These are phyloP conservation scores for Lasioglossum pauxillum DNA, from an alignment of 2,888 invertebrate genomes.

Conservation along the genomic window DNA sequence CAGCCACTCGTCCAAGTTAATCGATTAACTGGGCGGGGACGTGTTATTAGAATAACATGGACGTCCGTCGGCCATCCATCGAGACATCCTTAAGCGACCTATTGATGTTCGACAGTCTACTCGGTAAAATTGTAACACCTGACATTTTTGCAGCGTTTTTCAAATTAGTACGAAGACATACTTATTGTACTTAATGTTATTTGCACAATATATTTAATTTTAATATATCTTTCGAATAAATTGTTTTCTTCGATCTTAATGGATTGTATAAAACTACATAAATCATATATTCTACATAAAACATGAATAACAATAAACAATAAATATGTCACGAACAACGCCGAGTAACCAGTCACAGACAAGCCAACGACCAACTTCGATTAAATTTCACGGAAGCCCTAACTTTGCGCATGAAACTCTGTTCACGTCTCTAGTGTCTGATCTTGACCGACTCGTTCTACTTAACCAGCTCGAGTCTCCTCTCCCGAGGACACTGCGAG, in stretches of 20 bases:
- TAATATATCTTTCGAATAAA: background rate
- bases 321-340: background rate
- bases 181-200: background rate
- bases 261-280: too few species aligned
- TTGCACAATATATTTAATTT: background rate
- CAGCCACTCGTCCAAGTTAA: conserved; percentile 27
- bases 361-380: background rate
- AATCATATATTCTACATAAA: background rate
- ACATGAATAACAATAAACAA: background rate
- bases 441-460: conserved; percentile 6
- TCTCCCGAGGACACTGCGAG: background rate
- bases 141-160: background rate
- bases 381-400: background rate
- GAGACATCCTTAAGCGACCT: conserved; percentile 32
- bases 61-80: conserved; percentile 4
- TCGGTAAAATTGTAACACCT: background rate
- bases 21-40: conserved; percentile 40
- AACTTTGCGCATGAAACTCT: background rate
- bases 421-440: background rate
- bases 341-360: background rate
- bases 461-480: background rate
- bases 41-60: conserved; percentile 48
- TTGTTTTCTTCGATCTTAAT: background rate
- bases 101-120: conserved; percentile 20
- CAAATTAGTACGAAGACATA: background rate